Evolutionary conservation across 2,888 invertebrate species (phyloP).

Genomic region (Drosophila nr. perissopoda): DNA sequence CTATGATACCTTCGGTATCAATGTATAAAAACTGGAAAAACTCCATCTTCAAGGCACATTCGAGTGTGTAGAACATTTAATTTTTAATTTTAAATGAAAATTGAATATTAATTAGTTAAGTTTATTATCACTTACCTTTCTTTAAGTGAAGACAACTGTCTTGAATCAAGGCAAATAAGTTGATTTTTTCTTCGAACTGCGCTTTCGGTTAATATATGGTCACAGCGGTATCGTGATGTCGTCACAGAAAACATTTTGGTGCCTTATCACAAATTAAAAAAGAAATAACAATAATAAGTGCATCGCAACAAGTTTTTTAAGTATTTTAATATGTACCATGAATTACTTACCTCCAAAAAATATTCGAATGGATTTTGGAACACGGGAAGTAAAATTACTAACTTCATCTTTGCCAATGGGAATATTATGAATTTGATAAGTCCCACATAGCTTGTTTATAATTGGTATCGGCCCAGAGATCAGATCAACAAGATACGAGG

Average conservation of each 20-base stretch:
- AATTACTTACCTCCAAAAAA: conserved; percentile 88
- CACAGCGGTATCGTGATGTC: conserved; percentile 88
- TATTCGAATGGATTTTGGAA: conserved; percentile 87
- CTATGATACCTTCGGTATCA: no score
- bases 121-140: conserved; percentile 50
- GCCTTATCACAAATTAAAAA: conserved; percentile 82
- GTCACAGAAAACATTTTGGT: conserved; percentile 87
- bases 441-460: conserved; percentile 88
- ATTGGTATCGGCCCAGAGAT: conserved; percentile 90
- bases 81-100: no score
- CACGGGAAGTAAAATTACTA: conserved; percentile 86
- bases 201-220: conserved; percentile 87
- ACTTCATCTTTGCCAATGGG: conserved; percentile 89
- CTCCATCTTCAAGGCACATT: neutral
- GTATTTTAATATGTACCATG: neutral
- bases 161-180: conserved; percentile 87
- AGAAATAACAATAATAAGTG: neutral
- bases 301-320: no score
- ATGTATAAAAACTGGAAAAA: neutral
- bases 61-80: neutral
- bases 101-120: neutral
- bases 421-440: conserved; percentile 89
- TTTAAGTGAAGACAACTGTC: conserved; percentile 84
- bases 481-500: conserved; percentile 88
- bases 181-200: conserved; percentile 86